phyloP scores from a whole-genome alignment of 1,140 invertebrate genomes.

The Melipona quadrifasciata region DNA sequence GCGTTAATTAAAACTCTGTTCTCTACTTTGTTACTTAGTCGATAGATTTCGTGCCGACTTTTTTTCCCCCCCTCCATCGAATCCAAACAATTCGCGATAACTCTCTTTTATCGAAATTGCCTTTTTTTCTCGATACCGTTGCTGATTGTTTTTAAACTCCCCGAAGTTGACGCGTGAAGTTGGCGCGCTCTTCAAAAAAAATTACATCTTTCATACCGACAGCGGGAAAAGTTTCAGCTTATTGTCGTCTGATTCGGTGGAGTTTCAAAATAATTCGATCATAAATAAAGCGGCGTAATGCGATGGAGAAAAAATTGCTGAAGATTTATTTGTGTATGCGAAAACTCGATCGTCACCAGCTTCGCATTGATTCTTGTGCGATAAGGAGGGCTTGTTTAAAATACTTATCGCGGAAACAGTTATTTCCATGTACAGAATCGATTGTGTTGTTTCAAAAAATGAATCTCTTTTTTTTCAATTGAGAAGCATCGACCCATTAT shows the following conservation, averaged over 20 bases:
- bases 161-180: not conserved
- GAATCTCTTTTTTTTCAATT: too few relatives aligned
- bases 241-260: not conserved
- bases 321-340: too few relatives aligned
- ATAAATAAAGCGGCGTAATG: not conserved
- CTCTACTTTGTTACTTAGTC: not conserved
- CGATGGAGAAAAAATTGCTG: too few relatives aligned
- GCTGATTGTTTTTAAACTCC: too few relatives aligned
- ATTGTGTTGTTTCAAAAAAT: too few relatives aligned
- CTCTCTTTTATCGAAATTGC: not conserved
- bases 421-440: too few relatives aligned
- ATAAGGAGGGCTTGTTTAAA: too few relatives aligned
- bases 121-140: not conserved
- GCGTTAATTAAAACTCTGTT: not conserved
- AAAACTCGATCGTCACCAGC: too few relatives aligned
- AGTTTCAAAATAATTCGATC: not conserved
- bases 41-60: not conserved
- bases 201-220: not conserved
- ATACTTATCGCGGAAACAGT: too few relatives aligned
- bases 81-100: not conserved
- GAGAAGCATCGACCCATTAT: too few relatives aligned
- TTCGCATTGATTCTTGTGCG: too few relatives aligned
- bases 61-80: not conserved
- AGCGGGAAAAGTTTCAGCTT: not conserved
- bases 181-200: not conserved